Evolutionary conservation across 2,113 vertebrate species (phyloP).

Genomic region (Xiphorhynchus elegans): DNA sequence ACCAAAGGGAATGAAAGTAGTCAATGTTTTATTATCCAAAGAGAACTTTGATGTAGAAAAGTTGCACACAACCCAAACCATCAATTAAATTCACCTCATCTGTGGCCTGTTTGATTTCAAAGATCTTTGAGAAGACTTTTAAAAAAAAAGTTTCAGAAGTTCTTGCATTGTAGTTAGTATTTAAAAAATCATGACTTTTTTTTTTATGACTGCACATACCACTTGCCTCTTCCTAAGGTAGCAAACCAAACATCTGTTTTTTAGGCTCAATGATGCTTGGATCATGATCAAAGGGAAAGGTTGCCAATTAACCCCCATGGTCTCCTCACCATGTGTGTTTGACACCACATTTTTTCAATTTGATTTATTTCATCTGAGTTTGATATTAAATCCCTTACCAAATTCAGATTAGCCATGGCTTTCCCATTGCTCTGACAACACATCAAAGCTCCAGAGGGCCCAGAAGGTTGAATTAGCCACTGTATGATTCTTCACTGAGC

Average conservation of each 20-base stretch:
- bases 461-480: slow-evolving; percentile 43
- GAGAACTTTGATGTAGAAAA: slow-evolving; percentile 21
- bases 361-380: slow-evolving; percentile 37
- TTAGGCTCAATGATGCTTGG: slow-evolving; percentile 11
- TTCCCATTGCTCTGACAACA: slow-evolving; percentile 19
- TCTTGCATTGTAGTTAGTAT: not conserved
- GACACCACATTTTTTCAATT: slow-evolving; percentile 45
- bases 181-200: slow-evolving; percentile 36
- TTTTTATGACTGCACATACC: not conserved
- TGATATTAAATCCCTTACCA: slow-evolving; percentile 43
- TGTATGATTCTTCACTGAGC: not conserved
- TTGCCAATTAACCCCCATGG: slow-evolving; percentile 48
- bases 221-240: not conserved
- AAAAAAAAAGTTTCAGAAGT: slow-evolving; percentile 21
- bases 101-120: slow-evolving; percentile 19
- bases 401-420: slow-evolving; percentile 27
- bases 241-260: slow-evolving; percentile 50
- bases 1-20: not conserved
- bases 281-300: slow-evolving; percentile 47
- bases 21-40: slow-evolving; percentile 21
- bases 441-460: slow-evolving; percentile 32
- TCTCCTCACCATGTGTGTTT: not conserved
- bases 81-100: slow-evolving; percentile 25
- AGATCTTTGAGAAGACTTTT: not conserved
- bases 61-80: not conserved